Base-by-base conservation (phyloP, 2,113 vertebrate genomes). In the Microtus ochrogaster region DNA sequence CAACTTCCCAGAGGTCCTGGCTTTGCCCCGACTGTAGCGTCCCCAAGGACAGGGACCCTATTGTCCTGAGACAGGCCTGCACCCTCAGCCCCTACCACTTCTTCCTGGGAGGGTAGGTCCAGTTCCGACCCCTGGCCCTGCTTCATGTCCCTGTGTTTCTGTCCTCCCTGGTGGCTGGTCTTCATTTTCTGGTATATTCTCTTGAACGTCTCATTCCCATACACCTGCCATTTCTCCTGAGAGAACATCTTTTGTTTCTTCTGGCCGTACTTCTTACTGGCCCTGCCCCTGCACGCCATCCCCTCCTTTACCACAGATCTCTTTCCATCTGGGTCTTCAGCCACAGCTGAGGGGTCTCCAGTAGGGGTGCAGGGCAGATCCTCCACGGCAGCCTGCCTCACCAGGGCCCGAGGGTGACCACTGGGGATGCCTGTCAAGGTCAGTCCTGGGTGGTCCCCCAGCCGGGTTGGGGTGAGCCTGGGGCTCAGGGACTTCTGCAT, bases 161-260 rank as follows among this genome's bases (percentile, higher is more conserved):
- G 96, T 97, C 70, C 96, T 61, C 61, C 94, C 79, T 77, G 99
- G 72, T 9, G 98, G 58, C 95, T 89, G 39, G 86, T 97, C 96
- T 99, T 99, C 84, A 98, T 98, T 52, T 98, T 98, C 92, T 98
- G 98, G 97, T 99, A 99, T 93, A 99, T 98, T 97, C 99, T 99
- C 97, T 98, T 99, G 93, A 99, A 99, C 0, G 99, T 99, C 88
- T 99, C 99, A 0, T 99, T 99, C 89, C 99, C 99, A 2, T 99
- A 99, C 97, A 99, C 99, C 95, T 99, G 99, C 99, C 99, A 99
- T 97, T 99, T 99, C 96, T 99, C 99, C 97, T 99, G 99, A 49
- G 99, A 99, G 95, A 99, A 99, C 98, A 99, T 99, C 97, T 98
- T 99, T 49, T 97, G 21, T 97, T 99, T 99, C 97, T 98, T 99